Evolutionary conservation across 2,113 vertebrate species (phyloP), one percentile per base, ranked within the genome.

Genomic region (Brachyhypopomus occidentalis): DNA sequence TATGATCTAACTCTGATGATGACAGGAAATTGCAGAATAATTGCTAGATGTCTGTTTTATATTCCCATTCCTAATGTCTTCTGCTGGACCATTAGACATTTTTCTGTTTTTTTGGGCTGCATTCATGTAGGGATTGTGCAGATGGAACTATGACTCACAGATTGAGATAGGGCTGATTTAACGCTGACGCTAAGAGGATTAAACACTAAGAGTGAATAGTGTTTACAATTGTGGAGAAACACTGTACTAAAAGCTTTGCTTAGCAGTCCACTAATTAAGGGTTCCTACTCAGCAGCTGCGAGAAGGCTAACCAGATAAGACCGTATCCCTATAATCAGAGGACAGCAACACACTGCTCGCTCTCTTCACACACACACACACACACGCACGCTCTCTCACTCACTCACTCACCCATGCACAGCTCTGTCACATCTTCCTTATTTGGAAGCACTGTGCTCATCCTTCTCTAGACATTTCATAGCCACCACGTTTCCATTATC

Each of bases 391-490:
- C 74, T 22, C 58, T n/a, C 19, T 19, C 27, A 59, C 77, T 58
- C 66, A 41, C 52, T 38, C 25, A 9, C 66, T 45, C 67, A 41
- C 62, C 23, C 63, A 79, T 71, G 62, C 79, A 79, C 75, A 58
- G 70, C 77, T 82, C 72, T n/a, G 27, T 73, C 75, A 72, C 27
- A 41, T 78, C 80, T 85, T 79, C 84, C 84, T 82, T 85, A 66
- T 85, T 85, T 82, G 84, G 84, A 85, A 82, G 58, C 55, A 45
- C 45, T 69, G 38, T 58, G 72, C 76, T 85, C 80, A 79, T 85
- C 84, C 45, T 48, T 58, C 71, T 5, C 16, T 67, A 55, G 38
- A 79, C 62, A 56, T 79, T 83, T 75, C 56, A 79, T 77, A 80
- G 73, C 48, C 60, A 78, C 27, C 19, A 25, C 56, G 22, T 78